Base-by-base conservation (phyloP, 2,888 invertebrate genomes). In the Mythimna albipuncta region DNA sequence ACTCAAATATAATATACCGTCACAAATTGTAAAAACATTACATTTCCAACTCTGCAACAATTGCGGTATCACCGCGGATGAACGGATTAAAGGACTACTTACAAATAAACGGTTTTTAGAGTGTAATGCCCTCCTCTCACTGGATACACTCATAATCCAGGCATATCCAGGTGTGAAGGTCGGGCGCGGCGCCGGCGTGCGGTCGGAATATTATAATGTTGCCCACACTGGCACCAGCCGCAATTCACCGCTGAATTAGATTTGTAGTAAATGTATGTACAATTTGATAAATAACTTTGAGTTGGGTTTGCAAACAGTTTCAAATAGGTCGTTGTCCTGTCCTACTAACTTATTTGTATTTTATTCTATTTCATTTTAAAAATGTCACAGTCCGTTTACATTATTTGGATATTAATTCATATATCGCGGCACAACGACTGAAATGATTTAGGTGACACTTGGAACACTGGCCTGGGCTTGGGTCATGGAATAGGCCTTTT, bases 101-200 rank as follows among this genome's bases (percentile, higher is more conserved):
- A 1, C 38, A 57, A 79, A 68, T 79, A 74, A 62, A 65, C 44
- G 11, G 38, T 41, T 52, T 64, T 64, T 26, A 52, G 38, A 44
- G 64, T 52, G 64, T 44, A 59, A 44, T 6, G 38, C 55, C 16
- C 44, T 44, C 52, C 61, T 19, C 54, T 54, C 50, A 7, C 21
- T 41, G 64, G 57, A 69, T 75, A n/a, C 71, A 57, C 65, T 80
- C 69, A 50, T 69, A 75, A 78, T 58, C 68, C 81, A 80, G 75
- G 78, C 69, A 68, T 69, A 80, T 58, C 68, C 81, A 80, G 75
- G 78, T 80, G 75, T 69, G 68, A 78, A 80, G 52, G 67, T 35
- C 44, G 66, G 63, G 79, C 19, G n/a, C 11, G 68, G 63, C 1
- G n/a, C 57, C 38, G 62, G 16, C 52, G n/a, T 55, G 73, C 55